Base-by-base conservation (phyloP, 2,797 vertebrate species). In the Australoheros facetus region DNA sequence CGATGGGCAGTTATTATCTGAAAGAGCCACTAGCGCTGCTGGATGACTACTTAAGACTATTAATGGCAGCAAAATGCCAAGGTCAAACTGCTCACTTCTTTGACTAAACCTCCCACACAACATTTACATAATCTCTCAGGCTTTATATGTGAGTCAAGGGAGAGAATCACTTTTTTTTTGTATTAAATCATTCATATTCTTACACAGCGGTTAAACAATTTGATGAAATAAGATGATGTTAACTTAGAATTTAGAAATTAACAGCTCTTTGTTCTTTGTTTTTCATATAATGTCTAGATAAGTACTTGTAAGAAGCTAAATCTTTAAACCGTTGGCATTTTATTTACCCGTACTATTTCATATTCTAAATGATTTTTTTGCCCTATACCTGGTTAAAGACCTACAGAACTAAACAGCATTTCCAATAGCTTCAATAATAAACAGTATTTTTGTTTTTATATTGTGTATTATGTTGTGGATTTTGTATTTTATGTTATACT, bases 31-130 rank as follows among this genome's bases (percentile, higher is more conserved):
- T 80, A 75, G 62, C 12, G 14, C 53, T 75, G 56, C 69, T 80
- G 62, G 75, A 80, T 72, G 82, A 82, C 66, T 81, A 71, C 2
- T 88, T 84, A 69, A 83, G 58, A 75, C 59, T 70, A 78, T 81
- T 88, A 85, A 81, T 82, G 51, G 78, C 53, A 83, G 76, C 64
- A 56, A 82, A 84, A 83, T 89, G 77, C 75, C 78, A 89, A 89
- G 89, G 85, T 92, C 85, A 86, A 78, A 58, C 71, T 77, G 73
- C 75, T 79, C 64, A 53, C 55, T 56, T 78, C 77, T 75, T 57
- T 73, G 48, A 42, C 62, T 71, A 56, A 79, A 75, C 71, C 79
- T 78, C 73, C 56, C 56, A 80, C 59, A 7, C 28, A 19, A 3
- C 73, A 82, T 87, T 86, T 80, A 78, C 89, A 82, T 88, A 77